Base-by-base conservation (phyloP, 2,888 invertebrate genomes). In the Meganola albula region DNA sequence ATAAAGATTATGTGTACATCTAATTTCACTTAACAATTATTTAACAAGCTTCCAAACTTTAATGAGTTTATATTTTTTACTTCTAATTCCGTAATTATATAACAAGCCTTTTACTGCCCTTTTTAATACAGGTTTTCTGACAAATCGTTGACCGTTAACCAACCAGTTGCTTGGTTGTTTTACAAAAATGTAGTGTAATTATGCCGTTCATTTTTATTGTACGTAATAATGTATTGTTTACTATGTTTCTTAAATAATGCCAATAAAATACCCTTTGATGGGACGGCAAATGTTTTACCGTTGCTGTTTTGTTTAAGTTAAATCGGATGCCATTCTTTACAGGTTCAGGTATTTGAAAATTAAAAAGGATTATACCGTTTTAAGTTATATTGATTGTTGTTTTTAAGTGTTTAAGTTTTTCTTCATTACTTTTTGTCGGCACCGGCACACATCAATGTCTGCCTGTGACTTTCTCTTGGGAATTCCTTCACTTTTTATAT, bases 1-100 rank as follows among this genome's bases (percentile, higher is more conserved):
- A 73, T 75, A 74, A 79, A 77, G 69, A 75, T 74, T 66, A 71
- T 69, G 49, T 59, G 59, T 57, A 54, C 57, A 59, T 62, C 58
- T 60, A 63, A 65, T 68, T 67, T 60, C 53, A 62, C 53, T 62
- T 57, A 57, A 65, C 55, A 60, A 63, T 63, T 58, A 59, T 53
- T 64, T 64, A 68, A 69, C 69, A 50, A 70, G 61, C 60, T 54
- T 53, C 49, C 44, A 52, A 62, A 56, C 35, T 57, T 59, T 59
- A 63, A 64, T 58, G 59, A 63, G 48, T 55, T 48, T 27, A 39
- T 54, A 57, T 59, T 52, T 59, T 55, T 56, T 56, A 52, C 42
- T 32, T 49, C 43, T 50, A 43, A 53, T 52, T 48, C 40, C 30
- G 45, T 40, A 48, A 54, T 63, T 63, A 52, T 42, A 46, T 42